These are phyloP conservation scores for Drosophila pseudoobscura DNA, from an alignment of 1,140 invertebrate species.

Conservation along the genomic window DNA sequence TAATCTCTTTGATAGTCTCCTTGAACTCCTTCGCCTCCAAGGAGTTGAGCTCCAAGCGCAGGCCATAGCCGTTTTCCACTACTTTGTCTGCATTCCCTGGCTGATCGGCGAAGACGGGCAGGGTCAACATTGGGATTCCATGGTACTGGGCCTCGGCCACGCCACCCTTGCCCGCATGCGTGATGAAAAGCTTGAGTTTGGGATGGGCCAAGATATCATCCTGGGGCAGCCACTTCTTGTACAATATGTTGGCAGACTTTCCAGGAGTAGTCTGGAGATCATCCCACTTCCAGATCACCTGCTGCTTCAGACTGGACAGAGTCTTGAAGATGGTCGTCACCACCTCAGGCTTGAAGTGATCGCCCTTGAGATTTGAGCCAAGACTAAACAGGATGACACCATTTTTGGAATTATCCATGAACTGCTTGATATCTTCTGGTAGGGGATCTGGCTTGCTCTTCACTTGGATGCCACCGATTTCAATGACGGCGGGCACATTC, in stretches of 20 bases:
- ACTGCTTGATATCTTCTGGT: slow-evolving; percentile 84
- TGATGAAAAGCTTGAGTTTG: slow-evolving; percentile 88
- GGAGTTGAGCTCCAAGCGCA: slow-evolving; percentile 75
- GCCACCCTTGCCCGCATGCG: slow-evolving; percentile 89
- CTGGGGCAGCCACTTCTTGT: slow-evolving; percentile 89
- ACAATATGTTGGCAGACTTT: slow-evolving; percentile 86
- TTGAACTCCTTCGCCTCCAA: slow-evolving; percentile 78
- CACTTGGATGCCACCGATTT: slow-evolving; percentile 84
- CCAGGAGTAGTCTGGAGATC: slow-evolving; percentile 84
- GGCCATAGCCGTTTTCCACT: slow-evolving; percentile 83
- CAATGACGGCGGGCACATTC: slow-evolving; percentile 78
- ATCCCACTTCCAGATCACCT: slow-evolving; percentile 86
- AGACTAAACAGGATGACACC: slow-evolving; percentile 87
- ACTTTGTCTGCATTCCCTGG: slow-evolving; percentile 84
- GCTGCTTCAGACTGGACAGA: slow-evolving; percentile 84
- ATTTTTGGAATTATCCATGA: slow-evolving; percentile 83
- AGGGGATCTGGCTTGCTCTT: slow-evolving; percentile 73
- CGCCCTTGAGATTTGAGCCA: slow-evolving; percentile 84
- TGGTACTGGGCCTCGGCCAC: slow-evolving; percentile 89
- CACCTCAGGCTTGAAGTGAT: slow-evolving; percentile 78
- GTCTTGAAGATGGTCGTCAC: slow-evolving; percentile 83
- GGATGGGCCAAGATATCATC: slow-evolving; percentile 88
- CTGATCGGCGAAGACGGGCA: slow-evolving; percentile 89
- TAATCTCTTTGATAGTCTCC: slow-evolving; percentile 53
- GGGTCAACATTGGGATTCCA: slow-evolving; percentile 88